These are phyloP conservation scores for Procapra przewalskii DNA, from an alignment of 2,113 vertebrate species.

Conservation along the genomic window DNA sequence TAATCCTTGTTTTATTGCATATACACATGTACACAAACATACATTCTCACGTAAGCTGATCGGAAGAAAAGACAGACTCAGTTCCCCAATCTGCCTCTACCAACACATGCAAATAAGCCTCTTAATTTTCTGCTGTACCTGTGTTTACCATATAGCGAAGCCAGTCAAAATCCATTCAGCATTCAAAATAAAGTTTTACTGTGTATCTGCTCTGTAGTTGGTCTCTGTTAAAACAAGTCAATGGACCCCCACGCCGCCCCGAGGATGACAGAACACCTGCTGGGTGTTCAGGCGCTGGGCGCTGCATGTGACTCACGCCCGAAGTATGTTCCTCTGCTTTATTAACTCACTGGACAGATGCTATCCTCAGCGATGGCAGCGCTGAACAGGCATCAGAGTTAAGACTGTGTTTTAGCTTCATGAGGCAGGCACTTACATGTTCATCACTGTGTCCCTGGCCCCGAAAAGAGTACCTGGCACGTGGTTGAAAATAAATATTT, in stretches of 20 bases:
- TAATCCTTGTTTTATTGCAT: not conserved
- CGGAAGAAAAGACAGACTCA: not conserved
- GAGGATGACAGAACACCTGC: rapidly evolving
- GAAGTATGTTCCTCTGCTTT: too few relatives aligned
- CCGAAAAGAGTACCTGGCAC: not conserved
- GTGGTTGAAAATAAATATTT: not conserved
- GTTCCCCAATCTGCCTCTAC: not conserved
- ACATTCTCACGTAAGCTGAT: too few relatives aligned
- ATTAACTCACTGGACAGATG: not conserved
- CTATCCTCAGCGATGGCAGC: not conserved
- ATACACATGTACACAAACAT: too few relatives aligned
- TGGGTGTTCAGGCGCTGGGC: not conserved
- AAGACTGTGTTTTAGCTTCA: not conserved
- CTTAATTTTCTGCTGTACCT: not conserved
- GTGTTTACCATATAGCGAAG: not conserved
- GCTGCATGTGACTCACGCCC: too few relatives aligned
- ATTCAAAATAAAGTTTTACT: not conserved
- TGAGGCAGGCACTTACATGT: rapidly evolving
- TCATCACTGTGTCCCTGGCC: not conserved
- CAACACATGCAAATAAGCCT: not conserved
- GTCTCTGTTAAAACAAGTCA: not conserved
- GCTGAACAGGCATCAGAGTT: rapidly evolving
- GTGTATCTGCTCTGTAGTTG: not conserved
- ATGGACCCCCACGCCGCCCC: rapidly evolving
- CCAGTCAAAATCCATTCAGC: not conserved